Evolutionary conservation across 1,140 invertebrate species (phyloP), one percentile per base, ranked within the genome.

Genomic region (Magallana gigas): DNA sequence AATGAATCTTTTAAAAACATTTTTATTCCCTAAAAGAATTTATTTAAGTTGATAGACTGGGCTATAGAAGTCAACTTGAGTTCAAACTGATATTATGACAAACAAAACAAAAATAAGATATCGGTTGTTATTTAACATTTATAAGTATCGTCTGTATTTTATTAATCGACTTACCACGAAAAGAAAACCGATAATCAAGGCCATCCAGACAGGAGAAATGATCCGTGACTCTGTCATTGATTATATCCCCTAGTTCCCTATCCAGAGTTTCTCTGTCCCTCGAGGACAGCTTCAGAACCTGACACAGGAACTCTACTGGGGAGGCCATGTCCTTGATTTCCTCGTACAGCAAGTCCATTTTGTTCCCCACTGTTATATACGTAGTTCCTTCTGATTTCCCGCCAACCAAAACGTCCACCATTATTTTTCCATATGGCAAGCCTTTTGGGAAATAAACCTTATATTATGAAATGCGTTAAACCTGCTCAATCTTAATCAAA

Each of bases 271-370:
- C 85, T 59, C 85, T 23, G 9, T 57, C 23, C n/a, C 23, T 23
- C 56, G 57, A 14, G 8, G 76, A 71, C 11, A 86, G 29, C 23
- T 80, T 86, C n/a, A 86, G 57, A 12, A 58, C 36, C 18, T 86
- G 85, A 36, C 85, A 86, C 4, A 86, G 36, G 36, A 86, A 80
- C 59, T 86, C 85, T 14, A 86, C 80, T 36, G 85, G 85, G 59
- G 57, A 59, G 3, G 36, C 1, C 11, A 59, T 57, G 48, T 86
- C 85, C n/a, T 60, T 5, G 8, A 81, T 12, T n/a, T 80, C 18
- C 56, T 60, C 18, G n/a, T 86, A 58, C 3, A 86, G 57, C 57
- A 86, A 60, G 14, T 86, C 85, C 29, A 81, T 57, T 80, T 86
- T 86, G 14, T 57, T 23, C 80, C 80, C 80, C 1, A 86, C n/a